Evolutionary conservation across 30 jellyfish, hydroid and myxozoan species (phyloP), one percentile per base, ranked within the genome.

Genomic region (Hydractinia echinata): DNA sequence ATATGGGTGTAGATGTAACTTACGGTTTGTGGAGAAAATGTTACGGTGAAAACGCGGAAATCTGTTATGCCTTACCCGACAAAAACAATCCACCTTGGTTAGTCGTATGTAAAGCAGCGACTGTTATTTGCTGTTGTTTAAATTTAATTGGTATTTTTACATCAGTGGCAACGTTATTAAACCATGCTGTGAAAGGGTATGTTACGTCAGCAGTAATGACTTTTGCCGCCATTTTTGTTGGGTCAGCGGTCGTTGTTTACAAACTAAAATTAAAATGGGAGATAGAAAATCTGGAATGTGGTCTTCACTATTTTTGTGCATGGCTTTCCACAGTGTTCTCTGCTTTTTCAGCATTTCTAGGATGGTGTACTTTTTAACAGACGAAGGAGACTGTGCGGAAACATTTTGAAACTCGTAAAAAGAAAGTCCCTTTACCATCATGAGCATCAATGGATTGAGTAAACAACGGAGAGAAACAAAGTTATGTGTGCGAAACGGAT

Each of bases 321-420:
- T 64, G 74, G 74, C 74, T 64, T 44, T 44, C 74, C 19, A 6
- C 74, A 8, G 19, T 64, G 18, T 64, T 64, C 4, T 64, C 74
- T 8, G 74, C 39, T 8, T 64, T 51, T n/a, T n/a, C 74, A 6
- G 74, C 74, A 64, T 64, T 64, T 13, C 8, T 64, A 4, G 74
- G 74, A 6, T 64, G 19, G 19, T 64, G 74, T 64, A 64, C 74
- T n/a, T 64, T 64, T 64, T 64, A 13, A 64, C 44, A 6, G 9
- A 64, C 74, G 9, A 13, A 6, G 6, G 74, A 13, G 51, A 64
- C 19, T 30, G 44, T 2, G 44, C 1, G 44, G 2, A 30, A 0
- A 30, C 44, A 30, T 30, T 30, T 30, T 30, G 44, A 30, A 30
- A 30, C 44, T 30, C 44, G 44, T 30, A 30, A 30, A 30, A 30